phyloP scores from a whole-genome alignment of 37 sponge, comb jelly and placozoan genomes.

The Lycopodina hypogea region DNA sequence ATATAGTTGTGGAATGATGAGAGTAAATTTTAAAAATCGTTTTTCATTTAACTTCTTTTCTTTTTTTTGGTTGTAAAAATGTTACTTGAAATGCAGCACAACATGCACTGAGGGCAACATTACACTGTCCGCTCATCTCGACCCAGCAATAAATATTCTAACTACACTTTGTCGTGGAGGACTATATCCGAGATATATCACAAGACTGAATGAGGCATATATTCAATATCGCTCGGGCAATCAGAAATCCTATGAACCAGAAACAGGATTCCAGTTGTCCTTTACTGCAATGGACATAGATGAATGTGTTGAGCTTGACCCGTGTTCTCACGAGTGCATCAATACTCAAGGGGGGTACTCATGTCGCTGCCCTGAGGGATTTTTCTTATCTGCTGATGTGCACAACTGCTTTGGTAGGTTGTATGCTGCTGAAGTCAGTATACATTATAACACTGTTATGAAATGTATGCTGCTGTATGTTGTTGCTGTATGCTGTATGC shows the following conservation, averaged over 20 bases:
- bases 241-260: too few species aligned
- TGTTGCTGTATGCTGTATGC: background rate
- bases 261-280: conserved; percentile 3
- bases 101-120: background rate
- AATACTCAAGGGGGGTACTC: conserved; percentile 42
- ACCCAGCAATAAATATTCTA: background rate
- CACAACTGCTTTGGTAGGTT: conserved; percentile 61
- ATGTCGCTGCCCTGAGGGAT: conserved; percentile 51
- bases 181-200: background rate
- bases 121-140: background rate
- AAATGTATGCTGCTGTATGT: background rate
- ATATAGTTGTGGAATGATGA: too few species aligned
- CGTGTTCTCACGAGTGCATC: conserved; percentile 47
- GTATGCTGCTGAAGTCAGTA: background rate
- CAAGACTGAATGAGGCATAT: background rate
- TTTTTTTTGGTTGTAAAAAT: too few species aligned
- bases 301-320: conserved; percentile 39
- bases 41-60: too few species aligned
- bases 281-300: conserved; percentile 30
- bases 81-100: too few species aligned
- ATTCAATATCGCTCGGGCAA: conserved; percentile 9
- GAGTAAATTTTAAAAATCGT: too few species aligned
- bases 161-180: background rate
- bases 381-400: conserved; percentile 41
- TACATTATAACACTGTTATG: background rate